Conservation (phyloP, 2,113 vertebrate genomes). For the Piaya cayana region DNA sequence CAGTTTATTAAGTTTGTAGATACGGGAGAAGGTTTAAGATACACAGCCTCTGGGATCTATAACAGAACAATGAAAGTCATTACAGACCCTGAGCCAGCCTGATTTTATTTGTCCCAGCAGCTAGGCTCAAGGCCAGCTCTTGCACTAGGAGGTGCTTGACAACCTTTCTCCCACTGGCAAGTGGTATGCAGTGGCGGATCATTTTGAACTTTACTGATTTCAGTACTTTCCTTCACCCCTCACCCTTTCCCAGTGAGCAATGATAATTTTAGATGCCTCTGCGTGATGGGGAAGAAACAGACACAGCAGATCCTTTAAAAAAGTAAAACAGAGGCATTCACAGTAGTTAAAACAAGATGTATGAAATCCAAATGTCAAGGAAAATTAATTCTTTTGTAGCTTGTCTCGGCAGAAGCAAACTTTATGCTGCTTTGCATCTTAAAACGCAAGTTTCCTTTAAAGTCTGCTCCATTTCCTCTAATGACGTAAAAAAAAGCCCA, state of each 20-base stretch:
- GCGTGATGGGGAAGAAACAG: not conserved
- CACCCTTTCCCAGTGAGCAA: not conserved
- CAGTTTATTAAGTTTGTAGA: slow-evolving; percentile 40
- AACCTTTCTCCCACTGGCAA: slow-evolving; percentile 32
- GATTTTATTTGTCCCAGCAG: slow-evolving; percentile 53
- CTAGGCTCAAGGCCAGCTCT: slow-evolving; percentile 26
- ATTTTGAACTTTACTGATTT: slow-evolving; percentile 11
- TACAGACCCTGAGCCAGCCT: not conserved
- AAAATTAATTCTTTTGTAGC: slow-evolving; percentile 64
- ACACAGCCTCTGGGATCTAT: slow-evolving; percentile 22
- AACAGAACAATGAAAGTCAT: slow-evolving; percentile 36
- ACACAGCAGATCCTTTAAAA: not conserved
- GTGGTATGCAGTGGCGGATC: not conserved
- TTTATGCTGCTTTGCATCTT: slow-evolving; percentile 41
- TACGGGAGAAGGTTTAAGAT: slow-evolving; percentile 7
- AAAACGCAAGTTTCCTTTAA: slow-evolving; percentile 44
- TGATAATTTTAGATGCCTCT: slow-evolving; percentile 13
- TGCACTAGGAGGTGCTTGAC: slow-evolving; percentile 21
- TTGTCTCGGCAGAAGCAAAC: slow-evolving; percentile 1
- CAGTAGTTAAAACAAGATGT: not conserved
- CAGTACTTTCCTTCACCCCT: not conserved
- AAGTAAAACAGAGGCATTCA: not conserved
- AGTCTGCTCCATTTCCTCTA: slow-evolving; percentile 47
- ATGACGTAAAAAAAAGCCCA: slow-evolving; percentile 17
- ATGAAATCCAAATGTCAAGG: slow-evolving; percentile 47